These are phyloP conservation scores for Ictidomys tridecemlineatus DNA, from an alignment of 2,113 vertebrate species.

Conservation along the genomic window DNA sequence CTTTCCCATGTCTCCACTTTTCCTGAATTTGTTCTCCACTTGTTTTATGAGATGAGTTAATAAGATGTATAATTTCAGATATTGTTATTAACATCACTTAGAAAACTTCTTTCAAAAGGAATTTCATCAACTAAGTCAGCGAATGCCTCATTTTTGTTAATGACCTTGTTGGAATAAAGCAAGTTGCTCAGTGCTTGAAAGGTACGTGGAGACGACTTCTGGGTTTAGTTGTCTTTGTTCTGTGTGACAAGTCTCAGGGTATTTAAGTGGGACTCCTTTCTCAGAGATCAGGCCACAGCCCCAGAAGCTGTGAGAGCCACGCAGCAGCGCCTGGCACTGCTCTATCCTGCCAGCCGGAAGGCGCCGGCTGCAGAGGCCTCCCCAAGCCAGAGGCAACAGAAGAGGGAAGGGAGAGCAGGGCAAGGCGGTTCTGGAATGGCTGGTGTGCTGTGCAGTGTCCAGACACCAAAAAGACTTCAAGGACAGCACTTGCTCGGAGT, in stretches of 20 bases:
- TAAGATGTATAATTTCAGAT: not conserved
- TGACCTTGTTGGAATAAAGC: slow-evolving; percentile 1
- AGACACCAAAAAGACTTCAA: not conserved
- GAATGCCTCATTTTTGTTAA: not conserved
- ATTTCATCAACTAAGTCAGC: not conserved
- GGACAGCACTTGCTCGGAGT: not conserved
- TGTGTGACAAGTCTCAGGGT: not conserved
- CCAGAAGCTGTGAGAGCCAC: not conserved
- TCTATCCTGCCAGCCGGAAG: not conserved
- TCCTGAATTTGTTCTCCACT: not conserved
- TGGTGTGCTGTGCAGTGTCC: no score
- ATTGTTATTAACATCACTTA: not conserved
- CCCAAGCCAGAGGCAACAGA: not conserved
- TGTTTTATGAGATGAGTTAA: not conserved
- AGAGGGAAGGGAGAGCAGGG: not conserved
- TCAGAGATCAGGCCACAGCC: not conserved
- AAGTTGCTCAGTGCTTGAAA: not conserved
- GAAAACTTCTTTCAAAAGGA: not conserved
- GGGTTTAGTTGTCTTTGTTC: not conserved
- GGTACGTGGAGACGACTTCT: not conserved
- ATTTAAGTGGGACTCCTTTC: not conserved
- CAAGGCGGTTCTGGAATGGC: not conserved
- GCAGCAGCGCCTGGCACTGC: not conserved
- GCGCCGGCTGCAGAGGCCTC: accelerated
- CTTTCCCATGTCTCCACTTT: not conserved